Evolutionary conservation across 1,140 invertebrate genomes (phyloP), one percentile per base, ranked within the genome.

Genomic region (Drosophila fuyamai): DNA sequence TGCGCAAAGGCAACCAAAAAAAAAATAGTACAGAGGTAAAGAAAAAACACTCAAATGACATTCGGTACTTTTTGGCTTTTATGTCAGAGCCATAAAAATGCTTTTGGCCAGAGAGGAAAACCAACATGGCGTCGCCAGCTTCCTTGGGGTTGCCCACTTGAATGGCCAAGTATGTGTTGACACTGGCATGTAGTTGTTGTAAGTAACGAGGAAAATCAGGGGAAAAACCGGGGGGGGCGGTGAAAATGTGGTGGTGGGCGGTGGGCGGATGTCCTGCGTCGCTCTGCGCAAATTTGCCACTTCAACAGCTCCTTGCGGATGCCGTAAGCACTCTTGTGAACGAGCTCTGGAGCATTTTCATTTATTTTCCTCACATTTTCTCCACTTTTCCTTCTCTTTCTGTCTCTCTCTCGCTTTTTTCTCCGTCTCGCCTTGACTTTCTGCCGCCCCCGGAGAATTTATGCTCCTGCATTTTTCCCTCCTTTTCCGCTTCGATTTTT

Each of bases 111-210:
- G 38, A 32, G 53, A 50, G 53, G 55, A 46, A 83, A 88, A 88
- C 83, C 82, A 88, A 88, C 83, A 88, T 88, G 83, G 83, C 82
- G 66, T 75, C 78, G 59, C 43, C 32, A 46, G 79, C 56, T 57
- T 78, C 47, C 35, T 44, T 60, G 77, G 77, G 75, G 56, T 80
- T 83, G 84, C 84, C 84, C 84, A 88, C 80, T 89, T 84, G 81
- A 89, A 89, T 89, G 83, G 80, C 82, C 85, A 90, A 91, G 90
- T 91, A 91, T 91, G 90, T 91, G 90, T 91, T 91, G 90, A 91
- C 90, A 91, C 83, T 80, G 86, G 85, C 85, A 81, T 90, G 85
- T 88, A 88, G 86, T 91, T 91, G 85, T 91, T 86, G 85, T 91
- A 91, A 91, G 80, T 91, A 90, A 91, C 90, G 90, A 83, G 40